Conservation (phyloP, 2,113 vertebrate genomes). For the Nothobranchius kuhntae region DNA sequence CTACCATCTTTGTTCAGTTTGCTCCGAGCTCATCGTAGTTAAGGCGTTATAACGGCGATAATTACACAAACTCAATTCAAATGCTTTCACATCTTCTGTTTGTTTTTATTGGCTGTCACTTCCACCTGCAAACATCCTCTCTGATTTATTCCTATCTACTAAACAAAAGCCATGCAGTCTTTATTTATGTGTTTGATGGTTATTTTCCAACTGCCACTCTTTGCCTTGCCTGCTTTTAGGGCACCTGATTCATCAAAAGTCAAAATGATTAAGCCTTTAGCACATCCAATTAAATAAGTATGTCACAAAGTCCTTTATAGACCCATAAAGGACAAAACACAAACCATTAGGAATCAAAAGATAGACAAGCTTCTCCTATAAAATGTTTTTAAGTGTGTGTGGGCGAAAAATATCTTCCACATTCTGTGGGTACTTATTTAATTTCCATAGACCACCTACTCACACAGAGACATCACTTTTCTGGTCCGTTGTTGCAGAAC, state of each 20-base stretch:
- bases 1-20: too few relatives aligned
- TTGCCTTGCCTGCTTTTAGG: conserved; percentile 35
- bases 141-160: conserved; percentile 4
- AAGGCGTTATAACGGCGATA: too few relatives aligned
- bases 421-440: background rate
- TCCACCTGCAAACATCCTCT: conserved; percentile 23
- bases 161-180: conserved; percentile 20
- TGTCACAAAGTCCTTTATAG: conserved; percentile 54
- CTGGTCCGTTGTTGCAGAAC: background rate
- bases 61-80: too few relatives aligned
- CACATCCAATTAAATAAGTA: conserved; percentile 54
- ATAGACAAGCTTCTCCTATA: conserved; percentile 18
- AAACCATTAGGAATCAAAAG: conserved; percentile 43
- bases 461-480: background rate
- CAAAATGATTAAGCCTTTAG: conserved; percentile 36
- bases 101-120: conserved; percentile 10
- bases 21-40: too few relatives aligned
- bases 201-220: conserved; percentile 18
- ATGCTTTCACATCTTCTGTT: too few relatives aligned
- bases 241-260: conserved; percentile 52
- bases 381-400: conserved; percentile 13
- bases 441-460: background rate
- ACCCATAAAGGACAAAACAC: conserved; percentile 47
- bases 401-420: background rate
- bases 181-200: conserved; percentile 14